Evolutionary conservation across 1,140 invertebrate genomes (phyloP).

Genomic region (Aphelenchoides besseyi): DNA sequence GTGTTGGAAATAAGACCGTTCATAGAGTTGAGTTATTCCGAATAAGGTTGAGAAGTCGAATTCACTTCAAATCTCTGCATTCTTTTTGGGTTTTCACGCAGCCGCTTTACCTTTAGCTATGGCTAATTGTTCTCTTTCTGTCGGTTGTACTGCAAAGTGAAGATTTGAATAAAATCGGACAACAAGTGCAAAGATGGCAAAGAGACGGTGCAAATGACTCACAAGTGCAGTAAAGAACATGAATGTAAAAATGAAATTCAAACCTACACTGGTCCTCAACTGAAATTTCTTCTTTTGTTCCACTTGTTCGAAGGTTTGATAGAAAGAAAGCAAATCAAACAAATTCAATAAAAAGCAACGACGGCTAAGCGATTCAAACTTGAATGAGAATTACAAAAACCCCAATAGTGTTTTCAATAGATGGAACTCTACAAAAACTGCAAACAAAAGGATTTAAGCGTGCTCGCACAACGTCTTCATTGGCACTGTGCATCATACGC

Average conservation of each 20-base stretch:
- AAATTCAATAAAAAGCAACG: too few species aligned
- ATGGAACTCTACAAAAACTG: too few species aligned
- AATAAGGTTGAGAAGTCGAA: background rate
- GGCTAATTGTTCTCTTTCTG: background rate
- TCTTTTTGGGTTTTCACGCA: slow-evolving; percentile 9
- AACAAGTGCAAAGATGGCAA: background rate
- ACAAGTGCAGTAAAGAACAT: background rate
- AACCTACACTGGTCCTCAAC: slow-evolving; percentile 21
- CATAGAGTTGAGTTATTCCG: too few species aligned
- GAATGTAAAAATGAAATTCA: background rate
- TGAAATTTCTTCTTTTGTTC: background rate
- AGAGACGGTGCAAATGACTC: background rate
- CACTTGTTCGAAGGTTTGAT: background rate
- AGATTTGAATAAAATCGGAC: background rate
- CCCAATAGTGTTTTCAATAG: too few species aligned
- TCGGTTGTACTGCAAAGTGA: background rate
- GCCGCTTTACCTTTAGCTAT: background rate
- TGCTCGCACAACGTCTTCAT: too few species aligned
- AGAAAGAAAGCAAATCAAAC: background rate
- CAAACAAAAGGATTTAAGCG: too few species aligned
- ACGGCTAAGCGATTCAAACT: too few species aligned
- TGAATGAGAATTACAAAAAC: too few species aligned
- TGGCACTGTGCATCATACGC: too few species aligned
- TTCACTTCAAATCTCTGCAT: slow-evolving; percentile 3
- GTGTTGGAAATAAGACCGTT: too few species aligned